phyloP scores from a whole-genome alignment of 2,797 vertebrate species.

The Hoplostethus mediterraneus region DNA sequence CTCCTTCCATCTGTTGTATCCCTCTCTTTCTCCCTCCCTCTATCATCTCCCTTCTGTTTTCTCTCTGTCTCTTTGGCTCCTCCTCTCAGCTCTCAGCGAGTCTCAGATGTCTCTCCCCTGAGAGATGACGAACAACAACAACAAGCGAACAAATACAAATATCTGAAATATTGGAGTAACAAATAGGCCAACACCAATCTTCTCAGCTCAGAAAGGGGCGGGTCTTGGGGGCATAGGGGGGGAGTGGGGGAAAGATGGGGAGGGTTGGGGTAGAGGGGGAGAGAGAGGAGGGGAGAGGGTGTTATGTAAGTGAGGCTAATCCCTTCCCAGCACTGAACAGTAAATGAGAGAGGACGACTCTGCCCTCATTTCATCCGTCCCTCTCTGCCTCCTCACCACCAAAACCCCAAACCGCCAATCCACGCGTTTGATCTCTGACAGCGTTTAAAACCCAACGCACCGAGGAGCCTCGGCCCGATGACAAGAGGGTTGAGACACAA shows the following conservation, averaged over 20 bases:
- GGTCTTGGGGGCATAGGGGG: neutral
- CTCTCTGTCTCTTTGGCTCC: neutral
- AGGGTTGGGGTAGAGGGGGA: slow-evolving; percentile 20
- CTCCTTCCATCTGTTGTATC: slow-evolving; percentile 4
- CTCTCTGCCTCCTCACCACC: slow-evolving; percentile 45
- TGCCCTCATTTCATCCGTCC: slow-evolving; percentile 71
- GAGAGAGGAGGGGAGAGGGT: slow-evolving; percentile 19
- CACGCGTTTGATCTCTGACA: slow-evolving; percentile 56
- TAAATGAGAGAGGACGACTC: slow-evolving; percentile 73
- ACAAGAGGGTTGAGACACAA: slow-evolving; percentile 26
- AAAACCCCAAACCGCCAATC: slow-evolving; percentile 8
- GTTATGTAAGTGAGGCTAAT: slow-evolving; percentile 84
- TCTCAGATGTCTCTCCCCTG: slow-evolving; percentile 2
- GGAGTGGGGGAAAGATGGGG: slow-evolving; percentile 4
- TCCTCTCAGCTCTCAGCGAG: neutral
- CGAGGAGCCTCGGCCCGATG: slow-evolving; percentile 28
- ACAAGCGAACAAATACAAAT: slow-evolving; percentile 21
- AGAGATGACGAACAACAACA: slow-evolving; percentile 18
- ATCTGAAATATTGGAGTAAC: slow-evolving; percentile 41
- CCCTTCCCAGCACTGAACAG: slow-evolving; percentile 75
- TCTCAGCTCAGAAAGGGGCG: slow-evolving; percentile 41
- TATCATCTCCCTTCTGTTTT: slow-evolving; percentile 2
- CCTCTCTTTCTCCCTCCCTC: neutral
- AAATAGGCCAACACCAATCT: slow-evolving; percentile 59
- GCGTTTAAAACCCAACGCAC: slow-evolving; percentile 23